Conservation (phyloP, 2,888 invertebrate genomes). For the Cepaea hortensis region DNA sequence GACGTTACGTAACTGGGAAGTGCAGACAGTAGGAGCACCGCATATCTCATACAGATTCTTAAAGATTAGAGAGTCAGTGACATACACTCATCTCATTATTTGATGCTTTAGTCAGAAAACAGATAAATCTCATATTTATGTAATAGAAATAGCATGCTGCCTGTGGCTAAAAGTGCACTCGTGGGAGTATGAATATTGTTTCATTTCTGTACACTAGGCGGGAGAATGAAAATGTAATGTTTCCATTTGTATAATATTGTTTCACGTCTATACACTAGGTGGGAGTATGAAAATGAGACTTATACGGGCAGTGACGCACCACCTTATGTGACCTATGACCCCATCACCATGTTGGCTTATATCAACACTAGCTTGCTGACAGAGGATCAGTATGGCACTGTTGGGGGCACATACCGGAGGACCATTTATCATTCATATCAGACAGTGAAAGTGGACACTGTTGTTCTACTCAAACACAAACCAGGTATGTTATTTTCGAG, state of each 20-base stretch:
- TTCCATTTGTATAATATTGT: too few relatives aligned
- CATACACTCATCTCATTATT: too few relatives aligned
- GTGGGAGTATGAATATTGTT: too few relatives aligned
- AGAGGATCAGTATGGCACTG: slow-evolving; percentile 37
- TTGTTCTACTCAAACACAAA: slow-evolving; percentile 16
- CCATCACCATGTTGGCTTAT: slow-evolving; percentile 34
- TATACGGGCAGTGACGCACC: slow-evolving; percentile 25
- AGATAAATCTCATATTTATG: too few relatives aligned
- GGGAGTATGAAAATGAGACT: slow-evolving; percentile 50
- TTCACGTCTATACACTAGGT: not conserved
- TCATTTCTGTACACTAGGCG: slow-evolving; percentile 19
- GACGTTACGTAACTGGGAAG: too few relatives aligned
- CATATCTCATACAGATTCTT: too few relatives aligned
- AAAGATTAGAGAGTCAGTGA: too few relatives aligned
- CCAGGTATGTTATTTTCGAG: slow-evolving; percentile 10
- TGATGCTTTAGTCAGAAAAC: too few relatives aligned
- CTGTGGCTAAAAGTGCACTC: too few relatives aligned
- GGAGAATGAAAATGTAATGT: slow-evolving; percentile 43
- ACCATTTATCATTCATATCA: slow-evolving; percentile 42
- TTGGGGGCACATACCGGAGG: slow-evolving; percentile 48
- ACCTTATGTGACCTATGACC: slow-evolving; percentile 41
- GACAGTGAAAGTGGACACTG: slow-evolving; percentile 11
- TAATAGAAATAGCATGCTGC: too few relatives aligned
- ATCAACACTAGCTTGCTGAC: slow-evolving; percentile 51
- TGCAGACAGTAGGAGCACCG: too few relatives aligned